A percentile compares a stretch with the other conserved stretches of the same genome.
phyloP scores from a whole-genome alignment of 2,113 vertebrate species.

The Gavia stellata region DNA sequence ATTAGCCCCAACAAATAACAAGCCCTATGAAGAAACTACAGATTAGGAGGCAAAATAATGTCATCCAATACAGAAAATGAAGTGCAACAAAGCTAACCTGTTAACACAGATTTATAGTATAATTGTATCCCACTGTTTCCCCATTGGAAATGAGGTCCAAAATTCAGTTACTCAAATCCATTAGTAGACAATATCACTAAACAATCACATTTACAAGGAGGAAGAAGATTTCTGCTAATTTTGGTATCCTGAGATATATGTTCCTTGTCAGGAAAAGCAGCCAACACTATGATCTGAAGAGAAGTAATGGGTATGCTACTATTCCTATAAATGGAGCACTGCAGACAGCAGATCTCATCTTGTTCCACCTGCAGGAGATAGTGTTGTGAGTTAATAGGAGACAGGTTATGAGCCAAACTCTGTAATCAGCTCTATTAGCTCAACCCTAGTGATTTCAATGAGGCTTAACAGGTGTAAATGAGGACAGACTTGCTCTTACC shows the following conservation, averaged over 20 bases:
- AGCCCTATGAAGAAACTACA: not conserved
- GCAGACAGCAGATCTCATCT: not conserved
- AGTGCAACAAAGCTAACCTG: not conserved
- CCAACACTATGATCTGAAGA: not conserved
- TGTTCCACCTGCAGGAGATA: not conserved
- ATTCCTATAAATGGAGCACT: not conserved
- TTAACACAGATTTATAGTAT: not conserved
- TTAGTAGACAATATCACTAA: conserved; percentile 3
- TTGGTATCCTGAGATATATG: not conserved
- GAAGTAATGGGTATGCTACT: not conserved
- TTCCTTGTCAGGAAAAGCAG: conserved; percentile 19
- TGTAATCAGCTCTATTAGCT: not conserved
- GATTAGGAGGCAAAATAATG: not conserved
- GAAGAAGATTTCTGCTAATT: conserved; percentile 8
- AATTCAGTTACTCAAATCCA: not conserved
- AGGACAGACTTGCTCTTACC: not conserved
- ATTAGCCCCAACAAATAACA: not conserved
- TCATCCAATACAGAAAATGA: not conserved
- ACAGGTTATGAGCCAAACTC: not conserved
- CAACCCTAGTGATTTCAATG: not conserved
- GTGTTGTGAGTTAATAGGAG: conserved; percentile 13
- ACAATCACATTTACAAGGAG: conserved; percentile 10
- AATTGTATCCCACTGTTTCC: not conserved
- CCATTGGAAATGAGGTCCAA: not conserved
- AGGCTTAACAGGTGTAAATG: not conserved